Evolutionary conservation across 2,888 invertebrate genomes (phyloP).

Genomic region (Lottia gigantea): DNA sequence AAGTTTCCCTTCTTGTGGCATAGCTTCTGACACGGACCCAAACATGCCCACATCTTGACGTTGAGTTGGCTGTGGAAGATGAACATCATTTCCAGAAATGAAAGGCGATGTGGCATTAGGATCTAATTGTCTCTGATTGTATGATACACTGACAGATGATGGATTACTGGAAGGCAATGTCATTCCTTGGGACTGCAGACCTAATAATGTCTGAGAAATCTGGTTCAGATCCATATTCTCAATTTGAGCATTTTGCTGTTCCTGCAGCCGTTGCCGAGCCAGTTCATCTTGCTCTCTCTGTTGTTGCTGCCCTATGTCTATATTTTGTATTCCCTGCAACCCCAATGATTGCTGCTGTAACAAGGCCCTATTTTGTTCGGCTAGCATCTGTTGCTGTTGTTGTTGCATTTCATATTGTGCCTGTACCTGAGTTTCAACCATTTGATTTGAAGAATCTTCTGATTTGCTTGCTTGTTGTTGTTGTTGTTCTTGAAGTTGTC

Average conservation of each 20-base stretch:
- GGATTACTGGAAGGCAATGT: neutral
- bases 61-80: neutral
- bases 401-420: constrained; percentile 15
- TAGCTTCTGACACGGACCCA: neutral
- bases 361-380: constrained; percentile 31
- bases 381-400: constrained; percentile 32
- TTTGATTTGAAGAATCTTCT: constrained; percentile 13
- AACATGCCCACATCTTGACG: neutral
- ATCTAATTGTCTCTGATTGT: neutral
- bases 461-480: constrained; percentile 21
- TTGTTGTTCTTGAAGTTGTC: constrained; percentile 27
- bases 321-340: constrained; percentile 24
- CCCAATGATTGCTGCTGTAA: constrained; percentile 33
- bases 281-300: constrained; percentile 24
- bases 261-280: constrained; percentile 12
- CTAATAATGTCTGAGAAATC: neutral
- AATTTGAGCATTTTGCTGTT: constrained; percentile 23
- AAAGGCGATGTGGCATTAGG: neutral
- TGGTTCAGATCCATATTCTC: neutral
- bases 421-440: constrained; percentile 16
- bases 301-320: constrained; percentile 20
- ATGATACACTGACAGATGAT: neutral
- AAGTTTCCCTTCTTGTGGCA: neutral
- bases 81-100: neutral
- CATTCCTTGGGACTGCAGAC: neutral